Percentiles rank a stretch among this genome's conserved stretches.
Conservation (phyloP, 2,113 vertebrate species). For the Meriones unguiculatus region DNA sequence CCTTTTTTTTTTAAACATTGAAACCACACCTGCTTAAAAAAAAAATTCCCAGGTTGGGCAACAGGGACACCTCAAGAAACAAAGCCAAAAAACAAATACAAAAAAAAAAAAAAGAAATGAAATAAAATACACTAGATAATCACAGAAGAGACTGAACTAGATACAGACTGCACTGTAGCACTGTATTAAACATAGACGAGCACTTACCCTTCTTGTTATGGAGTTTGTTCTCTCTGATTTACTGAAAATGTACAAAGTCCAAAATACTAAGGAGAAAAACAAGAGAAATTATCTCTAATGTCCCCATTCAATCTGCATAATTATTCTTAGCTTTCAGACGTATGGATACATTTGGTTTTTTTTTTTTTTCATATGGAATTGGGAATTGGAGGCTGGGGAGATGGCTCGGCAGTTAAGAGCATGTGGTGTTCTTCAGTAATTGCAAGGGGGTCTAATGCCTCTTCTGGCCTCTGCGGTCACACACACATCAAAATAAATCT, state of each 20-base stretch:
- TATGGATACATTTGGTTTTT: not conserved
- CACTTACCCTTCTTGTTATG: conserved; percentile 35
- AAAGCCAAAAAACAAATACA: not conserved
- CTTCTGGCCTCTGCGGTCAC: not conserved
- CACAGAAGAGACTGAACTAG: conserved; percentile 31
- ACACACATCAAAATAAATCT: not conserved
- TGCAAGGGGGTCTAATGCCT: not conserved
- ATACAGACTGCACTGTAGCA: not conserved
- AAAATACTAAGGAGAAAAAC: conserved; percentile 37
- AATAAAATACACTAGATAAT: conserved; percentile 61
- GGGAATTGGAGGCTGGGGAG: not conserved
- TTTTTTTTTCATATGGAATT: conserved; percentile 37
- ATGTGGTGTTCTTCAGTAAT: not conserved
- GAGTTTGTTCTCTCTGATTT: conserved; percentile 5
- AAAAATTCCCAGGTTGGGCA: conserved; percentile 56
- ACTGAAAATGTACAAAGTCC: conserved; percentile 19
- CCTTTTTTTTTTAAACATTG: not conserved
- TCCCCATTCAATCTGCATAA: not conserved
- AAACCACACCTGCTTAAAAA: conserved; percentile 43
- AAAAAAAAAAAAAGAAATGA: conserved; percentile 69
- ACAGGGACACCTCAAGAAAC: not conserved
- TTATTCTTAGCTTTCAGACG: conserved; percentile 42
- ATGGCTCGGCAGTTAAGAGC: not conserved
- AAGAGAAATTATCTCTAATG: not conserved
- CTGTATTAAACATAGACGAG: not conserved